Evolutionary conservation across 2,797 vertebrate genomes (phyloP).

Genomic region (Pachyuromys duprasi): DNA sequence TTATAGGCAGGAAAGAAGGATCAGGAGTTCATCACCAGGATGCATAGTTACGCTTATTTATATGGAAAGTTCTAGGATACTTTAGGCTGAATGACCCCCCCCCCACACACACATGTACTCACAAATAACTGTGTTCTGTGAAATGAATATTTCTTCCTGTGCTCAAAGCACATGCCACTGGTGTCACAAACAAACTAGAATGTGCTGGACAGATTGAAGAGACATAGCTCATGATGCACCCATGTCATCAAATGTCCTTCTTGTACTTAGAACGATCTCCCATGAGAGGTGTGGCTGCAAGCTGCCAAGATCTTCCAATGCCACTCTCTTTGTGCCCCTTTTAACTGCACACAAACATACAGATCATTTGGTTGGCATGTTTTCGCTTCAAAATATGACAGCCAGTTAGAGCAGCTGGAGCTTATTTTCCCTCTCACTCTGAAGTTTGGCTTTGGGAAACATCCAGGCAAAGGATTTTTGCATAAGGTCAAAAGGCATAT

Average conservation of each 20-base stretch:
- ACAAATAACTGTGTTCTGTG: neutral
- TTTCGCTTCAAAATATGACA: neutral
- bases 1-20: neutral
- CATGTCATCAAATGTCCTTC: neutral
- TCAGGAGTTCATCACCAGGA: neutral
- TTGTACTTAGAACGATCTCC: neutral
- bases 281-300: neutral
- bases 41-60: neutral
- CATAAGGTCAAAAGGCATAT: neutral
- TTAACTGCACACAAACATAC: neutral
- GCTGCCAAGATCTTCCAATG: neutral
- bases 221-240: neutral
- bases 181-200: neutral
- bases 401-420: neutral
- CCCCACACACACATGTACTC: too few relatives aligned
- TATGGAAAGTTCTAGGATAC: neutral
- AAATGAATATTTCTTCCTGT: neutral
- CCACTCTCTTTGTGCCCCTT: neutral
- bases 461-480: neutral
- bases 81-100: neutral
- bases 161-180: neutral
- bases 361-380: neutral
- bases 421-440: slow-evolving; percentile 1
- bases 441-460: neutral
- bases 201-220: neutral